Evolutionary conservation across 2,888 invertebrate genomes (phyloP).

Genomic region (Polymixis lichenea): DNA sequence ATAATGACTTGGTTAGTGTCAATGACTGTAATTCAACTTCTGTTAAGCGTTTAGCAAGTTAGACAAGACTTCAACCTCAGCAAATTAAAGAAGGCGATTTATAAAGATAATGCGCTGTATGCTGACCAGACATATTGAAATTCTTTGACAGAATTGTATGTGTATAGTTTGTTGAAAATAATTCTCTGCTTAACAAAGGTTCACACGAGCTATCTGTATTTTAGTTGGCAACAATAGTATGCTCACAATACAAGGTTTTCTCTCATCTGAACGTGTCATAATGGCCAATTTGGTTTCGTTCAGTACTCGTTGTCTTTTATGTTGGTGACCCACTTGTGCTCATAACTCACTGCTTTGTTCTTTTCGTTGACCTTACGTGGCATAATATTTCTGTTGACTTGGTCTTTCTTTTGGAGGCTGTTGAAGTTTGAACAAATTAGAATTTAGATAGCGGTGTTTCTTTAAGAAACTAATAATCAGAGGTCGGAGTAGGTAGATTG

Average conservation of each 20-base stretch:
- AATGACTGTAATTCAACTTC: not conserved
- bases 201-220: slow-evolving; percentile 40
- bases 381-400: slow-evolving; percentile 20
- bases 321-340: slow-evolving; percentile 53
- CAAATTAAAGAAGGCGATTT: not conserved
- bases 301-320: slow-evolving; percentile 25
- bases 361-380: slow-evolving; percentile 22
- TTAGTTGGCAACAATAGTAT: slow-evolving; percentile 35
- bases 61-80: not conserved
- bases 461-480: too few relatives aligned
- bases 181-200: slow-evolving; percentile 10
- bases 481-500: too few relatives aligned
- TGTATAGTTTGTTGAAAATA: slow-evolving; percentile 8
- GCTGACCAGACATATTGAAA: slow-evolving; percentile 3
- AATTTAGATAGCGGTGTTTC: not conserved
- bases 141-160: slow-evolving; percentile 6
- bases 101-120: not conserved
- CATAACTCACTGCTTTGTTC: slow-evolving; percentile 54
- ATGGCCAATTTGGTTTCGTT: slow-evolving; percentile 53
- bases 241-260: slow-evolving; percentile 50
- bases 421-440: not conserved
- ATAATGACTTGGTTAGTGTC: too few relatives aligned
- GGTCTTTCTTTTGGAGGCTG: not conserved
- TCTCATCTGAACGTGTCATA: slow-evolving; percentile 50
- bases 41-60: too few relatives aligned